Percentiles rank a stretch among this genome's conserved stretches.
These are phyloP conservation scores for Sprattus sprattus DNA, from an alignment of 2,113 vertebrate species.

Conservation along the genomic window DNA sequence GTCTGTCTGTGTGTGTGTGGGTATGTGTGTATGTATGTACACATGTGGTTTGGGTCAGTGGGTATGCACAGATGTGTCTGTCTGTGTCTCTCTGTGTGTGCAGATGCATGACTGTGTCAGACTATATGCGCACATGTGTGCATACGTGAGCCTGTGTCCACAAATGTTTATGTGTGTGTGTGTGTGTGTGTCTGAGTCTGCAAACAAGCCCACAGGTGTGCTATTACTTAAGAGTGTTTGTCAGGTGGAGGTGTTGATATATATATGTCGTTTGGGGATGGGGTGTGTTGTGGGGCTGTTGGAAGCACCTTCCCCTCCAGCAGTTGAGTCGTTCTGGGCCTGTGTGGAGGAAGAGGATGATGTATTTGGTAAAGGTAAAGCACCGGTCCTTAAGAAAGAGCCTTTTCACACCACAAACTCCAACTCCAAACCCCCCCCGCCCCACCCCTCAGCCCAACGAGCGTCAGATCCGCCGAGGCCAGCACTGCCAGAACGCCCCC, in stretches of 20 bases:
- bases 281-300: background rate
- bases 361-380: background rate
- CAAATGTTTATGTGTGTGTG: constrained; percentile 34
- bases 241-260: constrained; percentile 1
- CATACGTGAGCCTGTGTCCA: constrained; percentile 13
- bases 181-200: constrained; percentile 17
- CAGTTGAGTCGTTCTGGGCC: background rate
- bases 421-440: background rate
- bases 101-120: background rate
- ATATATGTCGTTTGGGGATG: background rate
- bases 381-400: background rate
- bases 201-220: background rate
- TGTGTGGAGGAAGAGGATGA: background rate
- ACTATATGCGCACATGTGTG: background rate
- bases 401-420: background rate
- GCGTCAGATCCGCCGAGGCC: background rate
- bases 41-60: background rate
- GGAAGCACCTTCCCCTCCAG: background rate
- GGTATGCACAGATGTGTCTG: background rate
- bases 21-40: background rate
- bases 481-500: background rate
- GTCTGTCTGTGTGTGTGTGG: background rate
- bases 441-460: background rate
- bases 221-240: background rate
- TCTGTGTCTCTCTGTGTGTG: background rate